Base-by-base conservation (phyloP, 2,888 invertebrate genomes). In the Eubasilissa splendida region DNA sequence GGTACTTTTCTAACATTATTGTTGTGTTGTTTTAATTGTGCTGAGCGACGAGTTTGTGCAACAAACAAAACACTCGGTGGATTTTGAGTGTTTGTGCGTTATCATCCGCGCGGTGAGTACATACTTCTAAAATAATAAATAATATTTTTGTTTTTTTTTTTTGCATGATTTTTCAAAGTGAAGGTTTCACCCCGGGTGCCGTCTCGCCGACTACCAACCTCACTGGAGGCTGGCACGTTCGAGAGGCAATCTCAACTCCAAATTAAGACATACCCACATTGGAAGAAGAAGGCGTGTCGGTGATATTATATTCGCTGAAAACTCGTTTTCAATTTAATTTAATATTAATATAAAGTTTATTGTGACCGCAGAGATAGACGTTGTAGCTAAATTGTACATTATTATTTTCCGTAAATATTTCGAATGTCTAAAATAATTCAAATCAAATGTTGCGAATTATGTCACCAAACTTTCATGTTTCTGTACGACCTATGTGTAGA, bases 271-370 rank as follows among this genome's bases (percentile, higher is more conserved):
- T 70, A 70, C 70, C 70, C 53, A 70, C 70, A 31, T 70, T 33
- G 14, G 52, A 68, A 9, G 70, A 52, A 14, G 70, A 52, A 70
- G 70, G 70, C 70, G 70, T 70, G 70, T 52, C 70, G 52, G n/a
- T n/a, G n/a, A 58, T 58, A 58, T 58, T 58, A n/a, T n/a, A 58
- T 58, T 58, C 11, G 58, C 58, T 9, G 58, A 11, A 58, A 58
- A 58, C 58, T 42, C 3, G 42, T 42, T 42, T 42, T 42, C 42
- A 42, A 42, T 5, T 42, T 42, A 42, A 42, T 42, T 42, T 42
- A 42, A n/a, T 42, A 4, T 42, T 42, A 4, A 42, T 7, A 5
- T 42, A 42, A 4, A 42, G 42, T 22, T 22, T 22, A 22, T 22
- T 22, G 22, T 22, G 22, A 22, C 22, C 22, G 22, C 22, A 22